Evolutionary conservation across 2,113 vertebrate genomes (phyloP).

Genomic region (Cephalopholis sonnerati): DNA sequence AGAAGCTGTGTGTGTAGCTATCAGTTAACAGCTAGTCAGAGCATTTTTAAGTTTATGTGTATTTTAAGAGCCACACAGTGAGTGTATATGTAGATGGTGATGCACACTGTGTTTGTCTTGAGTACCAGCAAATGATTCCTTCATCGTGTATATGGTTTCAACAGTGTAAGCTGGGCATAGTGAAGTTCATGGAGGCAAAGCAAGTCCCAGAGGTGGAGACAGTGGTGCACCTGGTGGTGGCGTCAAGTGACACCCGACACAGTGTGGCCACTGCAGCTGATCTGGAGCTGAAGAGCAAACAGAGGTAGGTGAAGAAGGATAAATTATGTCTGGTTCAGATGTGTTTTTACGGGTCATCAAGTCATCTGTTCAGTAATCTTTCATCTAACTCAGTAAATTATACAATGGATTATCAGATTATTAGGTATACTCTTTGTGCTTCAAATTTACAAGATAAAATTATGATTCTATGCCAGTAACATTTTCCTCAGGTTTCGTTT

Average conservation of each 20-base stretch:
- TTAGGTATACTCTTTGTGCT: neutral
- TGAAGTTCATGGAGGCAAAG: conserved; percentile 97
- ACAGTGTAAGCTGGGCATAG: conserved; percentile 97
- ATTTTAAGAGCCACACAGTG: neutral
- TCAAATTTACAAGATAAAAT: neutral
- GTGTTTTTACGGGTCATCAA: too few relatives aligned
- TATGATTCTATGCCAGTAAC: neutral
- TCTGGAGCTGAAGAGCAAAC: conserved; percentile 96
- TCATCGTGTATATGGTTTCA: conserved; percentile 21
- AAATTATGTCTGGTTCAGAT: neutral
- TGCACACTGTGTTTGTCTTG: too few relatives aligned
- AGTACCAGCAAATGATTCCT: neutral
- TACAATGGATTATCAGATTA: neutral
- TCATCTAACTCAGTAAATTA: neutral
- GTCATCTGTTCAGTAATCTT: neutral
- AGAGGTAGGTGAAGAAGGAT: conserved; percentile 85
- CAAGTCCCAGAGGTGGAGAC: conserved; percentile 97
- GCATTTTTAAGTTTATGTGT: neutral
- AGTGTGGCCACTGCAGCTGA: conserved; percentile 97
- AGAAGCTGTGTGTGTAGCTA: too few relatives aligned
- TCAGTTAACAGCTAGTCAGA: neutral
- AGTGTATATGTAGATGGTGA: too few relatives aligned
- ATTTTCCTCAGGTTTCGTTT: neutral
- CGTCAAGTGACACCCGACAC: conserved; percentile 97
- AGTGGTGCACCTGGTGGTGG: conserved; percentile 95